A percentile compares a stretch with the other conserved stretches of the same genome.
phyloP scores from a whole-genome alignment of 2,888 invertebrate species.

The Druceiella hillmani region DNA sequence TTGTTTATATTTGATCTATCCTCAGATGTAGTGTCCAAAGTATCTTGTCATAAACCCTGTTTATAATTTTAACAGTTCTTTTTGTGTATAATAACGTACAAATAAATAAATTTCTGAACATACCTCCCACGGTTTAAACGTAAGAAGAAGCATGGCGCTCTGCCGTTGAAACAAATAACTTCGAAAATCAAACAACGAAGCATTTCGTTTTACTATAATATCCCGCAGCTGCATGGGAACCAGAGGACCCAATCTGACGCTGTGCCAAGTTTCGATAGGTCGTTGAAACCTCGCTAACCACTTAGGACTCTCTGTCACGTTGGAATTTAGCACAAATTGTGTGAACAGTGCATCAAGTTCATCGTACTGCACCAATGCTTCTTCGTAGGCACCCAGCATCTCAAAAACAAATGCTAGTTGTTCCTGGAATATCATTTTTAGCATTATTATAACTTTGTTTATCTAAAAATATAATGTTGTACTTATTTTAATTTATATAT shows the following conservation, averaged over 20 bases:
- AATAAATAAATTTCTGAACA: too few relatives aligned
- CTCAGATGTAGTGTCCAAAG: too few relatives aligned
- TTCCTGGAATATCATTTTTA: slow-evolving; percentile 58
- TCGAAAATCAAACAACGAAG: slow-evolving; percentile 82
- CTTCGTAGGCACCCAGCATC: slow-evolving; percentile 89
- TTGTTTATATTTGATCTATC: too few relatives aligned
- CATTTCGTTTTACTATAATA: slow-evolving; percentile 46
- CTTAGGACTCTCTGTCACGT: slow-evolving; percentile 76
- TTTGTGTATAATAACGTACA: too few relatives aligned
- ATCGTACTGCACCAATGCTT: slow-evolving; percentile 94
- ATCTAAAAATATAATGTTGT: slow-evolving; percentile 7
- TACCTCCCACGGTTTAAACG: slow-evolving; percentile 77
- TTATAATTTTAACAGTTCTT: too few relatives aligned
- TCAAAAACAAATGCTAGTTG: slow-evolving; percentile 92
- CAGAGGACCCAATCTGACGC: slow-evolving; percentile 62
- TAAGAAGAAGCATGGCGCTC: slow-evolving; percentile 74
- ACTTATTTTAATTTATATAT: background rate
- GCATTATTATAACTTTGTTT: too few relatives aligned
- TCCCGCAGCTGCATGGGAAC: slow-evolving; percentile 53
- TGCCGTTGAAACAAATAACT: slow-evolving; percentile 93
- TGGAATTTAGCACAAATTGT: slow-evolving; percentile 93
- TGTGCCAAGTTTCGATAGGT: slow-evolving; percentile 79
- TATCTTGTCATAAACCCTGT: too few relatives aligned
- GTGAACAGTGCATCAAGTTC: slow-evolving; percentile 95
- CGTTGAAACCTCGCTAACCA: slow-evolving; percentile 81